A percentile compares a stretch with the other conserved stretches of the same genome.
Conservation (phyloP, 35 echinoderm and acorn worm species). For the Heliocidaris tuberculata region DNA sequence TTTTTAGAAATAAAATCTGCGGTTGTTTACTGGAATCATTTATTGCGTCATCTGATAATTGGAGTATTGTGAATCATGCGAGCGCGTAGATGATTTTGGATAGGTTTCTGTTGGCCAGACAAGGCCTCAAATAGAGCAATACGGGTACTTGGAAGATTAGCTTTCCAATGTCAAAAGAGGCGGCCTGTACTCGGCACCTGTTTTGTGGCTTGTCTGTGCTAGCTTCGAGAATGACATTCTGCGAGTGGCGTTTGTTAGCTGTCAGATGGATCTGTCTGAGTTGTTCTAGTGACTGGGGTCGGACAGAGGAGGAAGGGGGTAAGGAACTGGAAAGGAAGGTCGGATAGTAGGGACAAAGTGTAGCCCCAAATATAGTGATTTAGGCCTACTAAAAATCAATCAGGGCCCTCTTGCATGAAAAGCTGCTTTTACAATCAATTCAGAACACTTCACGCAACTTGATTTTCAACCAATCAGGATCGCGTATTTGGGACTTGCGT, state of each 20-base stretch:
- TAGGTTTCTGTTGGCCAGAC: background rate
- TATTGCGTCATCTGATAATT: constrained; percentile 31
- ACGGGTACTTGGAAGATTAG: background rate
- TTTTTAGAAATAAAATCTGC: background rate
- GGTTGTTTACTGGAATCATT: background rate
- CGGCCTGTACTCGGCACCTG: background rate
- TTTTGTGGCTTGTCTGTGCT: background rate
- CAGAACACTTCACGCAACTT: no score
- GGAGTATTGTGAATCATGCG: background rate
- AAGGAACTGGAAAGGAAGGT: background rate
- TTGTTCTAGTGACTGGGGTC: background rate
- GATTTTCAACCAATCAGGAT: no score
- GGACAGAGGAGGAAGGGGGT: background rate
- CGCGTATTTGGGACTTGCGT: no score
- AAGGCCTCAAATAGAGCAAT: background rate
- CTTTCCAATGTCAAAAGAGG: background rate
- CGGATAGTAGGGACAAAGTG: background rate
- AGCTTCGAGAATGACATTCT: background rate
- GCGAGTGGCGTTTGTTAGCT: background rate
- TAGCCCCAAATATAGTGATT: background rate
- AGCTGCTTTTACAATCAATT: no score
- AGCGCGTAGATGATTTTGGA: background rate
- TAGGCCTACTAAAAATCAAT: background rate
- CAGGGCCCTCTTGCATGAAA: no score
- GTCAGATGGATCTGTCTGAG: background rate